These are phyloP conservation scores for Manduca sexta DNA, from an alignment of 1,140 invertebrate species.

Conservation along the genomic window DNA sequence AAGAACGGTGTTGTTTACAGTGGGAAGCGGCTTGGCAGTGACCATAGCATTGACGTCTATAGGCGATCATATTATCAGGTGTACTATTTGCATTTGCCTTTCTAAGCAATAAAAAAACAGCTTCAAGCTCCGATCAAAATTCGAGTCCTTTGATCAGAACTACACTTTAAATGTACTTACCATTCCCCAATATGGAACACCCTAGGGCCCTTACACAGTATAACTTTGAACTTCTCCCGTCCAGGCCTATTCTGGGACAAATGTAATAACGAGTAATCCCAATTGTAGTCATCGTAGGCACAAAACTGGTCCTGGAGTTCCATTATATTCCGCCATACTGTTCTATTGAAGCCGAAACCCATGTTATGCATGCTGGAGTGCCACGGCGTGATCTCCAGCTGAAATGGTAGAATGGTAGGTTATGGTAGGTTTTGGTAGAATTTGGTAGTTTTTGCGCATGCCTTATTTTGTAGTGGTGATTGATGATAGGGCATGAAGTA, in stretches of 20 bases:
- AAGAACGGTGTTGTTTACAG: too few relatives aligned
- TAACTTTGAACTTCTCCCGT: constrained; percentile 82
- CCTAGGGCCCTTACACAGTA: constrained; percentile 91
- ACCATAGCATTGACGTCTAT: too few relatives aligned
- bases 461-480: too few relatives aligned
- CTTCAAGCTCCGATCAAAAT: too few relatives aligned
- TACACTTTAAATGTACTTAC: constrained; percentile 73
- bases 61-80: too few relatives aligned
- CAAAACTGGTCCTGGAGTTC: constrained; percentile 93
- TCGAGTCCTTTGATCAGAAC: too few relatives aligned
- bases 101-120: too few relatives aligned
- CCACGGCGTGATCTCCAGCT: constrained; percentile 98
- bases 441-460: too few relatives aligned
- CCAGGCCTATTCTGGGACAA: constrained; percentile 90
- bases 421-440: too few relatives aligned
- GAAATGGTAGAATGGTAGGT: constrained; percentile 31
- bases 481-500: too few relatives aligned
- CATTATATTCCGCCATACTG: constrained; percentile 89
- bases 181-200: constrained; percentile 99
- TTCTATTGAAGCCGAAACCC: constrained; percentile 96
- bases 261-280: constrained; percentile 98
- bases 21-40: too few relatives aligned
- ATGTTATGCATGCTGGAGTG: constrained; percentile 98
- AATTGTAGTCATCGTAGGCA: constrained; percentile 98
- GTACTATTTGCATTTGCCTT: too few relatives aligned